Evolutionary conservation across 1,140 invertebrate genomes (phyloP), one percentile per base, ranked within the genome.

Genomic region (Tribolium madens): DNA sequence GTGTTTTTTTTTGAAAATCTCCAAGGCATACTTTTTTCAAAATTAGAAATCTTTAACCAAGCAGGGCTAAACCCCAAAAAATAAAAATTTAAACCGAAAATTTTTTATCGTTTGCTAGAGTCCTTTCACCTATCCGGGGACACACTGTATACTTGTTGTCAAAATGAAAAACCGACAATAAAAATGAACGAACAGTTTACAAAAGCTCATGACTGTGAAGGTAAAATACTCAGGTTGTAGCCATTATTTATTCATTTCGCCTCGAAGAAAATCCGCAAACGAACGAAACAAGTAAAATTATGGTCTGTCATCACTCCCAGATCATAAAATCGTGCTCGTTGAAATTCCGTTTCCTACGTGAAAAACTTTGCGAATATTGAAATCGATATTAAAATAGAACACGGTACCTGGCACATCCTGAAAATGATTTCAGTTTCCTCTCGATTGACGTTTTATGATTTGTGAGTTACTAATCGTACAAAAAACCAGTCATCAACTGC

Each of bases 381-480:
- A 73, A 73, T 73, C 70, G 50, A 73, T 73, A 73, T 52, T 47
- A 73, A 73, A 50, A 73, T 53, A 12, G 70, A 73, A 52, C 70
- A 52, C 70, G 17, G 70, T 73, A 31, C 70, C 70, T 52, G 70
- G 70, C 50, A 73, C 70, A 64, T 64, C 21, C 26, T 64, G 57
- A 64, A 64, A 64, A 64, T 64, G 12, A 64, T 64, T 64, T 31
- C 10, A 33, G 9, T 64, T 14, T 18, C 12, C 17, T 31, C 57
- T 18, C 57, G 14, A 64, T 64, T 64, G 57, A 64, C 17, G 57
- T n/a, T 64, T 3, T 26, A 64, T 33, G n/a, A 64, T 64, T 33
- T 18, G 15, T 33, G n/a, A 12, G 1, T 7, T n/a, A 10, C 52
- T 18, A 33, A 64, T 64, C 26, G n/a, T 1, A 13, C n/a, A 13